Percentiles rank a stretch among this genome's conserved stretches.
These are phyloP conservation scores for Drosophila setosimentum DNA, from an alignment of 2,888 invertebrate genomes.

Conservation along the genomic window DNA sequence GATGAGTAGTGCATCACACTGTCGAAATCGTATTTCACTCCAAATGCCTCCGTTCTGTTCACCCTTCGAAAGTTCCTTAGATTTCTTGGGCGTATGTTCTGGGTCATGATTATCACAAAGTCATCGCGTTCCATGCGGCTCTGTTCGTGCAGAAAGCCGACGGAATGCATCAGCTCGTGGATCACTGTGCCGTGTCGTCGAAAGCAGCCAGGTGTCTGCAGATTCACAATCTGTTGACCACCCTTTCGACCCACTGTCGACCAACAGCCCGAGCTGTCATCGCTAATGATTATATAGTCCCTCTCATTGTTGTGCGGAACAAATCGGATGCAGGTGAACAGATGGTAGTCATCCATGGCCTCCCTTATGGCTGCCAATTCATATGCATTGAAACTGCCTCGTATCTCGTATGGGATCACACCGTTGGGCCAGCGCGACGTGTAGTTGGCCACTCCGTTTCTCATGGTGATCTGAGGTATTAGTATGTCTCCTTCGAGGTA, in stretches of 20 bases:
- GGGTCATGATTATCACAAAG: conserved; percentile 88
- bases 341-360: conserved; percentile 91
- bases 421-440: conserved; percentile 88
- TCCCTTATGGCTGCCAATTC: conserved; percentile 88
- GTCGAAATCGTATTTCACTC: conserved; percentile 91
- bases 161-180: conserved; percentile 92
- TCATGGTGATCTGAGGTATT: conserved; percentile 85
- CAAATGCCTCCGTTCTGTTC: conserved; percentile 87
- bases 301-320: conserved; percentile 87
- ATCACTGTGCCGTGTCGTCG: conserved; percentile 89
- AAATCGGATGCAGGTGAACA: conserved; percentile 91
- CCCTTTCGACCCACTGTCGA: conserved; percentile 91
- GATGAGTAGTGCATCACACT: conserved; percentile 94
- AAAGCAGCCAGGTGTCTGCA: conserved; percentile 90
- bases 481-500: conserved; percentile 93
- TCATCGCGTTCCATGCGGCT: conserved; percentile 91
- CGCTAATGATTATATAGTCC: conserved; percentile 90
- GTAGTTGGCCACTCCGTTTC: conserved; percentile 88
- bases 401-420: conserved; percentile 89
- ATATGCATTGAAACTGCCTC: conserved; percentile 87
- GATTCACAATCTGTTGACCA: conserved; percentile 88
- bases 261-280: conserved; percentile 91
- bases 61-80: conserved; percentile 90
- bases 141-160: conserved; percentile 93
- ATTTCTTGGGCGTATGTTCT: conserved; percentile 89